Conservation (phyloP, 2,113 vertebrate genomes). For the Scartelaos histophorus region DNA sequence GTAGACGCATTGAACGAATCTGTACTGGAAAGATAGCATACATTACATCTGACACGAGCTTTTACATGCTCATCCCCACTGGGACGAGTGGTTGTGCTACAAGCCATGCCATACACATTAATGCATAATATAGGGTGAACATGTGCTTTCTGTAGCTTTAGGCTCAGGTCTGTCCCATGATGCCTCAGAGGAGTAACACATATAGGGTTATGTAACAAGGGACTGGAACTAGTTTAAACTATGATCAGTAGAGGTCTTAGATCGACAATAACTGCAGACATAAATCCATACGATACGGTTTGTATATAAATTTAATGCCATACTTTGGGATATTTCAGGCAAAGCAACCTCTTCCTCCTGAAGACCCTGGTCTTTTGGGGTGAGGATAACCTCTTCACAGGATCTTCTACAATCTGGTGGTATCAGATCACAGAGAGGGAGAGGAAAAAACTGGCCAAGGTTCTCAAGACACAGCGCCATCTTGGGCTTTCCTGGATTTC, state of each 20-base stretch:
- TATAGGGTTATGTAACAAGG: slow-evolving; percentile 12
- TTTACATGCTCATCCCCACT: neutral
- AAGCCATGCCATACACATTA: neutral
- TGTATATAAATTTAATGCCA: too few relatives aligned
- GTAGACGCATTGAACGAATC: neutral
- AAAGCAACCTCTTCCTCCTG: too few relatives aligned
- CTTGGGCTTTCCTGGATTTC: too few relatives aligned
- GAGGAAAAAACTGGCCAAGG: too few relatives aligned
- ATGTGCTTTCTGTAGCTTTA: slow-evolving; percentile 23
- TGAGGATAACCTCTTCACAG: too few relatives aligned
- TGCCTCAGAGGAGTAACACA: slow-evolving; percentile 4
- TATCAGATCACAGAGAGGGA: too few relatives aligned
- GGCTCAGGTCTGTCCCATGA: slow-evolving; percentile 14
- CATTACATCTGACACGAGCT: neutral
- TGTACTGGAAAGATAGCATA: neutral
- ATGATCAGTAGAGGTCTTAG: slow-evolving; percentile 28
- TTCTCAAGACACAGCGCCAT: too few relatives aligned
- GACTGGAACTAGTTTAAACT: slow-evolving; percentile 34
- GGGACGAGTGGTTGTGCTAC: neutral
- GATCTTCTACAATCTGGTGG: too few relatives aligned
- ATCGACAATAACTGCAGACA: neutral
- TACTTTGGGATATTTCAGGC: too few relatives aligned
- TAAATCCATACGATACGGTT: too few relatives aligned
- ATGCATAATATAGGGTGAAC: slow-evolving; percentile 5
- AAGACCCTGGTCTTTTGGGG: too few relatives aligned